Evolutionary conservation across 2,113 vertebrate genomes (phyloP), one percentile per base, ranked within the genome.

Genomic region (Erythrolamprus reginae): DNA sequence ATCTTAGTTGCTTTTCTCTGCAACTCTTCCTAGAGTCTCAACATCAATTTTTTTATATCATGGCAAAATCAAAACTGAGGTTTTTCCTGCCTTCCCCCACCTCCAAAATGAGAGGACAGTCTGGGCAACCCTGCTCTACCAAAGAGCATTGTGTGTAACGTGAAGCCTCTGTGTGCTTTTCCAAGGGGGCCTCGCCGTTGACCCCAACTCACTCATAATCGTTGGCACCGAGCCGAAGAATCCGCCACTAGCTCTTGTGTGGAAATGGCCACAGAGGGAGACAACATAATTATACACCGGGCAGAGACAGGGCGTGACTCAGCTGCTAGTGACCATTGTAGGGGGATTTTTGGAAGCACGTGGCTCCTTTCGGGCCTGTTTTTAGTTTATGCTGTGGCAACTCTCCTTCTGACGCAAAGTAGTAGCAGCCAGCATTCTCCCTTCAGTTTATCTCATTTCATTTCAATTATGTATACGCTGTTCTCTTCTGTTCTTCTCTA

Each of bases 261-360:
- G 53, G 12, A 84, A 51, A n/a, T 15, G 84, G n/a, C 48, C 48
- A 89, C 6, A 1, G 0, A 55, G 19, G 93, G 91, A 90, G 55
- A 45, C 88, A 84, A 33, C 51, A 5, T 48, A 88, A 0, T 0
- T 83, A 15, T 88, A 90, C 89, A n/a, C 48, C 10, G 17, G 70
- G 52, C 52, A 61, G 58, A 92, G 51, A 2, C 26, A 28, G 86
- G 82, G 77, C 21, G 58, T 85, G 45, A 4, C 92, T 7, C 47
- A 56, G 89, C 21, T 55, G 19, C 15, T 5, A 89, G 86, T 86
- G 55, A 56, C 61, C 77, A 92, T 92, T 86, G 51, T 0, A 26
- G 5, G 17, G 2, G 9, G 48, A 50, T 48, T 55, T 65, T 51
- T 51, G 15, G 10, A 87, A 1, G 4, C 7, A 17, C 47, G 82